Base-by-base conservation (phyloP, 1,140 invertebrate genomes). In the Doryteuthis pealeii region DNA sequence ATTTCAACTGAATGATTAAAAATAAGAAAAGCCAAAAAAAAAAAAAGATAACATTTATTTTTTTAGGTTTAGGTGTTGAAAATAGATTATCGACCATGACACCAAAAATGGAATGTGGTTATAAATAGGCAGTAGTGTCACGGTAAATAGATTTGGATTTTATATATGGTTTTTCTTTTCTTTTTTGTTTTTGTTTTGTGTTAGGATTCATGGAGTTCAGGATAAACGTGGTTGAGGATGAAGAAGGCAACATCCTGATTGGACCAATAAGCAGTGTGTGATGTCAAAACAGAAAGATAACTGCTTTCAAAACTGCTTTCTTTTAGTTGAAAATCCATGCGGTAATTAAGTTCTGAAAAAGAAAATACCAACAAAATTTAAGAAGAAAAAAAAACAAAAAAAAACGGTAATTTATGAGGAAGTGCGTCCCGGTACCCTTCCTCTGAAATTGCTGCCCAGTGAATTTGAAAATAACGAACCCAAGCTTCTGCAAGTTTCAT, bases 241-340 rank as follows among this genome's bases (percentile, higher is more conserved):
- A 93, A 93, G 82, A 90, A 91, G 8, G 92, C 92, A 8, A 92
- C 90, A 79, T 93, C 92, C 40, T 90, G 90, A 80, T 91, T 92
- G 78, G 85, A 90, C 92, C 92, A 93, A 85, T 93, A 93, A 18
- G 90, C 90, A 0, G 92, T 93, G 80, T 93, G 92, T 2, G 92
- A 92, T 67, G 91, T 92, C 31, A 93, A 86, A 18, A 91, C 90
- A 35, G 91, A 90, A 22, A 93, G 87, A 83, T 93, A 93, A 80
- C 91, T 91, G 76, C 82, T 90, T 84, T 84, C 90, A 89, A 86
- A 90, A 83, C 81, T 81, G 69, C 89, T 89, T 43, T 92, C 91
- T 77, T 89, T 88, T 71, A 93, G 83, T 71, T 92, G 91, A 82
- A 91, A 93, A 85, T 93, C 92, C 75, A 92, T 83, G 74, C 92